Evolutionary conservation across 2,888 invertebrate genomes (phyloP).

Genomic region (Synergus itoensis): DNA sequence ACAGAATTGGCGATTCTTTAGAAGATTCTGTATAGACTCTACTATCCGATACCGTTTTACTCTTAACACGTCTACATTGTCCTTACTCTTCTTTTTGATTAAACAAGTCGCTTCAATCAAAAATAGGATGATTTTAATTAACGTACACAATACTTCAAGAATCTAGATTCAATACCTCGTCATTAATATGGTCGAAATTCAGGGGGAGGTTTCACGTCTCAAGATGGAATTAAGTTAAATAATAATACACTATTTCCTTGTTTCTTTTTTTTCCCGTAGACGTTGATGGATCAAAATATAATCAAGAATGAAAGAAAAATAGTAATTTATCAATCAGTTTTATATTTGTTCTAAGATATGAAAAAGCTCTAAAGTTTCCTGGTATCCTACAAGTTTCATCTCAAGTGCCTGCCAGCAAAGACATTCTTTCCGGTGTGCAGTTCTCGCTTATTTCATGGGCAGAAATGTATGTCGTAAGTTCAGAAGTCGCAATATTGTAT

Average conservation of each 20-base stretch:
- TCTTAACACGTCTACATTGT: slow-evolving; percentile 45
- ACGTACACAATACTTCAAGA: too few species aligned
- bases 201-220: neutral
- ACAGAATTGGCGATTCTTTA: slow-evolving; percentile 56
- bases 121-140: neutral
- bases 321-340: neutral
- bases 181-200: neutral
- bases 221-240: neutral
- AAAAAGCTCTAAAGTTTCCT: neutral
- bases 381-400: neutral
- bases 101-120: slow-evolving; percentile 55
- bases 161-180: too few species aligned
- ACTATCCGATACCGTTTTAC: slow-evolving; percentile 6
- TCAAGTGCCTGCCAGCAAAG: neutral
- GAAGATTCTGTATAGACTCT: slow-evolving; percentile 48
- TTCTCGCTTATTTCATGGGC: neutral
- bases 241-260: neutral
- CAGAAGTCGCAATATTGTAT: slow-evolving; percentile 17
- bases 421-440: neutral
- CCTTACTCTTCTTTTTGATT: slow-evolving; percentile 62
- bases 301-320: neutral
- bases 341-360: neutral
- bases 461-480: slow-evolving; percentile 20
- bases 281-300: neutral
- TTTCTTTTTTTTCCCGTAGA: neutral